Percentiles rank a stretch among this genome's conserved stretches.
Evolutionary conservation across 1,140 invertebrate genomes (phyloP).

Genomic region (Gryon sp.): DNA sequence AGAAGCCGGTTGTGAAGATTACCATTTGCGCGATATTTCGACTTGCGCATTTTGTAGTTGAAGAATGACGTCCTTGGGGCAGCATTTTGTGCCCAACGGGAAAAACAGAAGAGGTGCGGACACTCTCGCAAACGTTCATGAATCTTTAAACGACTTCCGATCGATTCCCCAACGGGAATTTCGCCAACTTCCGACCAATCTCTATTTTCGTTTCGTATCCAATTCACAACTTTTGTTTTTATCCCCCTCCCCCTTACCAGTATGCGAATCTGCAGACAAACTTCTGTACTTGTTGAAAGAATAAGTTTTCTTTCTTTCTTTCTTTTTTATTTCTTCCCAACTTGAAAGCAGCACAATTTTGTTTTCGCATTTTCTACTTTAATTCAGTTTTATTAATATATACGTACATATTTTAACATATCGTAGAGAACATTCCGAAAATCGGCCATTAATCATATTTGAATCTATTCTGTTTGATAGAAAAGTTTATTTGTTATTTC

Average conservation of each 20-base stretch:
- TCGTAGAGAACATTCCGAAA: no score
- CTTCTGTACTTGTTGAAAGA: conserved; percentile 49
- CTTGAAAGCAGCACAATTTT: no score
- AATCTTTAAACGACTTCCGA: conserved; percentile 62
- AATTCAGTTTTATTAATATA: no score
- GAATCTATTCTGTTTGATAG: no score
- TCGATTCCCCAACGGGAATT: conserved; percentile 58
- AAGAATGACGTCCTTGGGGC: conserved; percentile 60
- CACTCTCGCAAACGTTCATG: conserved; percentile 40
- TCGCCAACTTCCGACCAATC: conserved; percentile 50
- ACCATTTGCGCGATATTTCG: conserved; percentile 53
- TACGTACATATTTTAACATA: no score
- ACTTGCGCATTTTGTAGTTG: conserved; percentile 39
- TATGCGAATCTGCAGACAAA: conserved; percentile 22
- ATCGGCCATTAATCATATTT: no score
- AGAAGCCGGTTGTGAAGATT: conserved; percentile 40
- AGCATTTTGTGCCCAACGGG: conserved; percentile 30
- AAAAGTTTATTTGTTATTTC: no score
- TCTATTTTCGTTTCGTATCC: conserved; percentile 52
- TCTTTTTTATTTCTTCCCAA: no score
- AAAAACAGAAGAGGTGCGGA: conserved; percentile 41
- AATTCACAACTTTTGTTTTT: conserved; percentile 54
- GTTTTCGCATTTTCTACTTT: no score
- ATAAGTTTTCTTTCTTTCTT: conserved; percentile 4
- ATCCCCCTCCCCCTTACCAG: conserved; percentile 11